Evolutionary conservation across 2,113 vertebrate genomes (phyloP).

Genomic region (Hepsetus odoe): DNA sequence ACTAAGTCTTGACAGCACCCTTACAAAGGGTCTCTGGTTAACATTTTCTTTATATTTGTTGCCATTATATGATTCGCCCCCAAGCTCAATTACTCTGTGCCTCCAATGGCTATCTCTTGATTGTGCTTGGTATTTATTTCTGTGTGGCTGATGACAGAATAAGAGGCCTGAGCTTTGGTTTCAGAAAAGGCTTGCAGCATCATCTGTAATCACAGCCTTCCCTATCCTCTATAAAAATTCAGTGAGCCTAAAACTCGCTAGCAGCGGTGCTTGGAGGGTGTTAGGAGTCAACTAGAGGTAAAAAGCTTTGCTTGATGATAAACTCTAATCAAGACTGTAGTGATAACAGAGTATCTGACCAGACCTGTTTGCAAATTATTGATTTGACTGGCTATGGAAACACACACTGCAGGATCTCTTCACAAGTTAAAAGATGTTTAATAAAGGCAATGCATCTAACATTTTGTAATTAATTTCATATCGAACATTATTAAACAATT

Average conservation of each 20-base stretch:
- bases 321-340: conserved; percentile 73
- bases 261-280: conserved; percentile 41
- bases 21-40: neutral
- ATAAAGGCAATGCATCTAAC: too few species aligned
- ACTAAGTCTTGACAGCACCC: neutral
- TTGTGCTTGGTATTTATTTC: conserved; percentile 46
- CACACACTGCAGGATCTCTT: conserved; percentile 17
- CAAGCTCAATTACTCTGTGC: neutral
- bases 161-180: conserved; percentile 61
- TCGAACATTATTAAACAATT: too few species aligned
- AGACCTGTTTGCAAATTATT: conserved; percentile 53
- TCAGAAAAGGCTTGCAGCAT: conserved; percentile 45
- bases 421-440: neutral
- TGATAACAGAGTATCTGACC: conserved; percentile 57
- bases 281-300: conserved; percentile 56
- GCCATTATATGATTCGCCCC: too few species aligned
- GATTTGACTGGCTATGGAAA: conserved; percentile 68
- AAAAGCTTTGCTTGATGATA: conserved; percentile 65
- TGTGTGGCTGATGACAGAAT: conserved; percentile 60
- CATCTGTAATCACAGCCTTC: conserved; percentile 71
- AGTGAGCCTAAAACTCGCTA: conserved; percentile 62
- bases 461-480: too few species aligned
- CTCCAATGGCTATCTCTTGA: conserved; percentile 39
- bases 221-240: conserved; percentile 68
- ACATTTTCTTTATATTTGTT: neutral